Evolutionary conservation across 2,113 vertebrate genomes (phyloP).

Genomic region (Ptilorrhoa leucosticta): DNA sequence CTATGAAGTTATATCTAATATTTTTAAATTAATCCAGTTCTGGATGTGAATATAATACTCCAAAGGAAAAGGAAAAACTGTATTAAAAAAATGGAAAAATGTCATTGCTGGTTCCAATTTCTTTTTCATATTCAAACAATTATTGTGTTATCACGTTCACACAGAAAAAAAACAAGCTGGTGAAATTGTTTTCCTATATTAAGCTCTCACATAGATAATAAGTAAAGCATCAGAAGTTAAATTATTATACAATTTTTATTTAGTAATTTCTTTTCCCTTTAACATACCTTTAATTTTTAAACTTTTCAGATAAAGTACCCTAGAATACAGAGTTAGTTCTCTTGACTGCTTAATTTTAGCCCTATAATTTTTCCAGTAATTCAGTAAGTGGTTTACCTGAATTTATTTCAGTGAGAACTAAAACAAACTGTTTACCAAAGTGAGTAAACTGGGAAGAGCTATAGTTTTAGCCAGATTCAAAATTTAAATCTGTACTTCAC

Average conservation of each 20-base stretch:
- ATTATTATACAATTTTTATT: background rate
- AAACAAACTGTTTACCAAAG: background rate
- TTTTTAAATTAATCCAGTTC: conserved; percentile 28
- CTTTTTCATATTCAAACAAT: background rate
- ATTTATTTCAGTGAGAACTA: background rate
- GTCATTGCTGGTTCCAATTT: background rate
- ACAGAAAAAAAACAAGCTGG: background rate
- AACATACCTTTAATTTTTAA: background rate
- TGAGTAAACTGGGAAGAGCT: background rate
- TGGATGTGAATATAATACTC: background rate
- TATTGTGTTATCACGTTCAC: background rate
- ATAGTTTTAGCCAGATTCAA: background rate
- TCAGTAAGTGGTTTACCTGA: background rate
- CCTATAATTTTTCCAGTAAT: background rate
- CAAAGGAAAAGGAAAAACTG: background rate
- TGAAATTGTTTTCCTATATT: conserved; percentile 5
- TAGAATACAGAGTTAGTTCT: background rate
- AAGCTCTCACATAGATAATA: background rate
- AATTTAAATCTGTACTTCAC: background rate
- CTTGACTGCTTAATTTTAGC: background rate
- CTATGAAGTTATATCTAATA: background rate
- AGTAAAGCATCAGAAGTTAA: background rate
- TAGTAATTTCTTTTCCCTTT: background rate
- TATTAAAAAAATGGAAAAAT: conserved; percentile 31
- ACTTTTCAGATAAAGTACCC: background rate